phyloP scores from a whole-genome alignment of 2,113 vertebrate species.

The Colistium nudipinnis region DNA sequence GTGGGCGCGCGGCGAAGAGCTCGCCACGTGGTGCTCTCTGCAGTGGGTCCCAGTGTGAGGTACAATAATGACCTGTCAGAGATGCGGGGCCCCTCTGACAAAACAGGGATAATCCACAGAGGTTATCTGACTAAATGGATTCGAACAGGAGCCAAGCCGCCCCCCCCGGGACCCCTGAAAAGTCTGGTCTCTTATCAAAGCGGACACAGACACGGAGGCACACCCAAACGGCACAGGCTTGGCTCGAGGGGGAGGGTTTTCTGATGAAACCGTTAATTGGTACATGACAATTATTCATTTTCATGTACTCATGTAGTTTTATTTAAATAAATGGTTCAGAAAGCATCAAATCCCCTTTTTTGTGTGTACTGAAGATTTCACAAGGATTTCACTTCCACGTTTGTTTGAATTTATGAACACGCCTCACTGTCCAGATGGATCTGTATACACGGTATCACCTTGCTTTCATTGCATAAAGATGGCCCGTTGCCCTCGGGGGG shows the following conservation, averaged over 20 bases:
- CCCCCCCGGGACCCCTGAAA: constrained; percentile 75
- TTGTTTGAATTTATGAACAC: background rate
- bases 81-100: constrained; percentile 78
- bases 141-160: constrained; percentile 74
- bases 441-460: background rate
- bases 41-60: constrained; percentile 81
- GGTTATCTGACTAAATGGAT: constrained; percentile 83
- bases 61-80: constrained; percentile 89
- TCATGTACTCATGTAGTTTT: too few relatives aligned
- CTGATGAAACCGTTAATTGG: background rate
- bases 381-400: background rate
- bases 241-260: constrained; percentile 13
- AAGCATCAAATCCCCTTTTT: too few relatives aligned
- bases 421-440: background rate
- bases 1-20: constrained; percentile 19
- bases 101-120: constrained; percentile 84
- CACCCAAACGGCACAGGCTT: constrained; percentile 37
- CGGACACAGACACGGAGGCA: constrained; percentile 35
- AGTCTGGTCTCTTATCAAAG: constrained; percentile 68
- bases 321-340: too few relatives aligned
- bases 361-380: too few relatives aligned
- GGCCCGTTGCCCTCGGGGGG: background rate
- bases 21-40: constrained; percentile 43
- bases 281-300: constrained; percentile 2
- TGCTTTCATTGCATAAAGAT: background rate